Evolutionary conservation across 2,797 vertebrate species (phyloP), one percentile per base, ranked within the genome.

Genomic region (Diplodus sargus): DNA sequence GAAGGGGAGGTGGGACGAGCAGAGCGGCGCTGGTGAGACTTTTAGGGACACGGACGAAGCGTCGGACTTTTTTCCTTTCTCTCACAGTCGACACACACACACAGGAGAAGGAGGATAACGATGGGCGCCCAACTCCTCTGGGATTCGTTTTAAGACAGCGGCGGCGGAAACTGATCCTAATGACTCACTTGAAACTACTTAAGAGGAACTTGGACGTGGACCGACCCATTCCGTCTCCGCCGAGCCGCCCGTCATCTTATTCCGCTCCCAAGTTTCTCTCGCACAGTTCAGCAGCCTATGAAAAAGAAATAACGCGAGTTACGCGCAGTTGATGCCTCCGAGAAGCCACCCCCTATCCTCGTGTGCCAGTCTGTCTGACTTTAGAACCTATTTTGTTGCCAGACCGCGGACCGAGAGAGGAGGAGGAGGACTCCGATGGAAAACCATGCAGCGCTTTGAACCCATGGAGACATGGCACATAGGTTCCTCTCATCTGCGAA

Each of bases 381-480:
- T 85, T 84, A 70, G 75, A 86, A 72, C 60, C 83, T 59, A 43
- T 49, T 49, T 68, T 57, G 47, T 12, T 75, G 53, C 76, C 77
- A 63, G 81, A 77, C 53, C 59, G 85, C 86, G 78, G 64, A 82
- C 59, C 80, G 72, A 75, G 52, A 82, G 76, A 87, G 74, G 88
- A 87, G 75, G 86, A 89, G 88, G 53, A 78, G 71, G 75, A 79
- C 89, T 89, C 89, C 70, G 85, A 94, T 92, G 93, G 94, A 93
- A 88, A 90, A 91, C 53, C 93, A 95, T 95, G 95, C 94, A 89
- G 92, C 88, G 77, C 90, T 84, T 92, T 94, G 93, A 94, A 90
- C 93, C 94, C 94, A 96, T 96, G 96, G 96, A 96, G 96, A 95
- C 95, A 98, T 98, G 97, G 97, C 97, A 96, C 96, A 95, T 95